Evolutionary conservation across 2,888 invertebrate genomes (phyloP), one percentile per base, ranked within the genome.

Genomic region (Thymelicus lineola): DNA sequence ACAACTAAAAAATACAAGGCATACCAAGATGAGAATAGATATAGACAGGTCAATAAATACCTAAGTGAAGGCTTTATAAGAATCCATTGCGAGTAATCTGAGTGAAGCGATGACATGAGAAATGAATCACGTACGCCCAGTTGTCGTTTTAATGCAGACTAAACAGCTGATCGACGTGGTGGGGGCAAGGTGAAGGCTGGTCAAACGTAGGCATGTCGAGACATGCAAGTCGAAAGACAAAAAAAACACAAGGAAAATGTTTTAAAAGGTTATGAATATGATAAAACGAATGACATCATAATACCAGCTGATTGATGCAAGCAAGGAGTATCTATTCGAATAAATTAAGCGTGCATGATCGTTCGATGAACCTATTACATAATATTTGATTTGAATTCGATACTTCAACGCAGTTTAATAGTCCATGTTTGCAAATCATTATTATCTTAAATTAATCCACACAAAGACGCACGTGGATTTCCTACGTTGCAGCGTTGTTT

Each of bases 71-170:
- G 76, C 71, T 73, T 71, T 82, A 82, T 84, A 85, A 82, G 87
- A 86, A 84, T 80, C 74, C 75, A 83, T 78, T 72, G 66, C 63
- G 72, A 77, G 82, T 77, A 86, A 85, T 82, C 80, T 80, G 80
- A 77, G 74, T 78, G 74, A 73, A 79, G 76, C 84, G 86, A 86
- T 87, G 90, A 89, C 87, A 86, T 77, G 85, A 80, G 86, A 88
- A 89, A 91, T 91, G 86, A 89, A 89, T 91, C 88, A 90, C 88
- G 84, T 83, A 80, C 74, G 74, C 73, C 72, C 86, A 85, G 81
- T 79, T 81, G 87, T 87, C 87, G 83, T 84, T 87, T 89, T 89
- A 88, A 82, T 77, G 78, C 77, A 82, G 80, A 83, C 81, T 76
- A 79, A 80, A 83, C 86, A 88, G 86, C 83, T 87, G 86, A 88